phyloP scores from a whole-genome alignment of 2,888 invertebrate species.

The Ennomos erosarius region DNA sequence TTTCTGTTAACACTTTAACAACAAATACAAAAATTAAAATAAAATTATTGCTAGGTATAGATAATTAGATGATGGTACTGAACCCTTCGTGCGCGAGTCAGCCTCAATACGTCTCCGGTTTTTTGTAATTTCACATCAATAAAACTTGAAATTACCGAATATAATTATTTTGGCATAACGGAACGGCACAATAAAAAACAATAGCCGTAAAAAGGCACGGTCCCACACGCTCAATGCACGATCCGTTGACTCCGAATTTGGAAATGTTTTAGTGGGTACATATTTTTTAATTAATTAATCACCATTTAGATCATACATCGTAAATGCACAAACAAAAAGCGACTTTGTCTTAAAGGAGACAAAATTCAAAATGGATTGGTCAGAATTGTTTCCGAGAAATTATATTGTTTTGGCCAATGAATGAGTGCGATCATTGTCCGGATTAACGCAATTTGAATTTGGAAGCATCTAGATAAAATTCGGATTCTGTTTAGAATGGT shows the following conservation, averaged over 20 bases:
- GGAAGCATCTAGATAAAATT: slow-evolving; percentile 58
- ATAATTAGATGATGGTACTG: too few relatives aligned
- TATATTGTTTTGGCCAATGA: slow-evolving; percentile 77
- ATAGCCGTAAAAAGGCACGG: slow-evolving; percentile 55
- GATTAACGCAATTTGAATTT: slow-evolving; percentile 80
- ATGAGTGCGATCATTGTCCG: slow-evolving; percentile 69
- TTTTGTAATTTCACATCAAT: slow-evolving; percentile 26
- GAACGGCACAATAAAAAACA: slow-evolving; percentile 54
- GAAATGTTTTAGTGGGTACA: slow-evolving; percentile 74
- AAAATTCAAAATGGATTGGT: slow-evolving; percentile 48
- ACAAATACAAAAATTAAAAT: too few relatives aligned
- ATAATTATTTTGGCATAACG: slow-evolving; percentile 51
- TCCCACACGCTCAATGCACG: slow-evolving; percentile 64
- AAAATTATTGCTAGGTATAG: too few relatives aligned
- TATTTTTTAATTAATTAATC: slow-evolving; percentile 80
- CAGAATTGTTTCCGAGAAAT: slow-evolving; percentile 66
- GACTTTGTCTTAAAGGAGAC: slow-evolving; percentile 41
- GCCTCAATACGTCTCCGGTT: too few relatives aligned
- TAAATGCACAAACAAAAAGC: slow-evolving; percentile 41
- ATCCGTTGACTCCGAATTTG: slow-evolving; percentile 75
- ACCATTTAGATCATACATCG: slow-evolving; percentile 54
- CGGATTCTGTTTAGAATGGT: slow-evolving; percentile 45
- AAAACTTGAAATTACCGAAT: slow-evolving; percentile 52
- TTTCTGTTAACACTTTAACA: too few relatives aligned
- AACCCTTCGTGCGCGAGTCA: too few relatives aligned